Conservation (phyloP, 2,797 vertebrate genomes). For the Acipenser oxyrinchus region DNA sequence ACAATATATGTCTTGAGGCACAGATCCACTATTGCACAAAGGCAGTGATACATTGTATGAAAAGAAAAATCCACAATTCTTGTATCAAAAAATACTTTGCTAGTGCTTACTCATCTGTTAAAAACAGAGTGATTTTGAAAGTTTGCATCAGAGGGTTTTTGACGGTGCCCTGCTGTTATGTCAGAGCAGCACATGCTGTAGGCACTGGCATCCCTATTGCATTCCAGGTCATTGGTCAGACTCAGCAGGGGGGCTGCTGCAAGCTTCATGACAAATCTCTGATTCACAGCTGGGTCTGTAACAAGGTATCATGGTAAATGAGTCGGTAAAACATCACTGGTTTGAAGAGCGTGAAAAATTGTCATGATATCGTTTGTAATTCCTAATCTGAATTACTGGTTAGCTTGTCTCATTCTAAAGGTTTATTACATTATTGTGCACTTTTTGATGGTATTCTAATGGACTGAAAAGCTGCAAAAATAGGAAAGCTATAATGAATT, state of each 20-base stretch:
- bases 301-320: constrained; percentile 76
- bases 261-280: constrained; percentile 65
- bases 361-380: constrained; percentile 73
- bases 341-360: constrained; percentile 67
- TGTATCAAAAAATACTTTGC: constrained; percentile 51
- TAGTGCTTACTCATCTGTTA: constrained; percentile 81
- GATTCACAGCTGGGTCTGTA: constrained; percentile 71
- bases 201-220: constrained; percentile 68
- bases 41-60: constrained; percentile 39
- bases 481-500: constrained; percentile 58
- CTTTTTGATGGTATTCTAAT: neutral
- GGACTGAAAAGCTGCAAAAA: constrained; percentile 41
- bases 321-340: constrained; percentile 78
- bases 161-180: constrained; percentile 78
- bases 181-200: constrained; percentile 73
- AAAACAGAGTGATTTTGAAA: constrained; percentile 66
- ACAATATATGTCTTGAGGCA: constrained; percentile 39
- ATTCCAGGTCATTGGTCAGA: constrained; percentile 80
- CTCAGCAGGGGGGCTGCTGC: constrained; percentile 58
- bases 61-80: constrained; percentile 56
- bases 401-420: constrained; percentile 22
- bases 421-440: constrained; percentile 7
- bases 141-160: constrained; percentile 71
- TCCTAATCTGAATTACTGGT: constrained; percentile 49
- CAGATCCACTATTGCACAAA: constrained; percentile 44